A percentile compares a stretch with the other conserved stretches of the same genome.
These are phyloP conservation scores for Ailurus styani DNA, from an alignment of 2,113 vertebrate species.

Conservation along the genomic window DNA sequence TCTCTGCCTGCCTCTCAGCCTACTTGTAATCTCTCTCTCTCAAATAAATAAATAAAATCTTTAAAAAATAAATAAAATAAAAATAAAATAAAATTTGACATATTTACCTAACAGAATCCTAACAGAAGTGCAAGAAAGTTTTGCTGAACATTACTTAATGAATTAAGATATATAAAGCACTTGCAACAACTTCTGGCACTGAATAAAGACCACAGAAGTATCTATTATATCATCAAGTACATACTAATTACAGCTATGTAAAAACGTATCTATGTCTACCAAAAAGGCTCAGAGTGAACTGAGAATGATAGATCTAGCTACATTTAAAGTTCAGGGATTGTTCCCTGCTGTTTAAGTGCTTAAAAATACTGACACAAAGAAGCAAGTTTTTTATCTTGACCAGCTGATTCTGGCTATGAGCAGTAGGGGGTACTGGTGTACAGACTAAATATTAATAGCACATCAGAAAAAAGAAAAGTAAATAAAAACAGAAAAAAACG, in stretches of 20 bases:
- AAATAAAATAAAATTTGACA: too few species aligned
- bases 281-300: background rate
- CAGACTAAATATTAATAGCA: background rate
- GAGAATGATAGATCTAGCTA: background rate
- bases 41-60: too few species aligned
- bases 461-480: background rate
- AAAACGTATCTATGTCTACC: background rate
- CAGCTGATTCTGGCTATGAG: background rate
- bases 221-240: background rate
- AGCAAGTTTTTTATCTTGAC: background rate
- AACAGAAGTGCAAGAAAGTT: background rate
- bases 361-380: background rate
- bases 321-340: background rate
- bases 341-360: background rate
- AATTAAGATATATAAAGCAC: background rate
- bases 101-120: background rate
- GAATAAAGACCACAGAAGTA: background rate
- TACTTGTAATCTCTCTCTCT: too few species aligned
- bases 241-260: background rate
- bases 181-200: background rate
- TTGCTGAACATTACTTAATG: background rate
- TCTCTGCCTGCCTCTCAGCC: too few species aligned
- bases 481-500: background rate
- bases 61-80: too few species aligned
- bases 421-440: constrained; percentile 30